Conservation (phyloP, 2,888 invertebrate species). For the Hemaris fuciformis region DNA sequence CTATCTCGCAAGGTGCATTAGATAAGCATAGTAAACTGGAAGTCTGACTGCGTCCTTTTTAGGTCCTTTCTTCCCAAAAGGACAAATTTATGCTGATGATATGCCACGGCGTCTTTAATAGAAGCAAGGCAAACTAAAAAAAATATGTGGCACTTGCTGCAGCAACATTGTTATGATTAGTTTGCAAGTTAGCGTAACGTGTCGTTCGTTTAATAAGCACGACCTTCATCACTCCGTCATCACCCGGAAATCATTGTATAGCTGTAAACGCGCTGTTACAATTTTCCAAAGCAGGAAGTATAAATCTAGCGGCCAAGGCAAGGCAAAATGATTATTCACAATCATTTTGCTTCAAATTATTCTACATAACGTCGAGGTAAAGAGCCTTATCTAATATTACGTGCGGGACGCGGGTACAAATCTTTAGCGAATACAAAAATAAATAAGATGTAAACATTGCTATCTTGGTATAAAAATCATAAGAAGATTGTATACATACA, state of each 20-base stretch:
- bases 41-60: too few species aligned
- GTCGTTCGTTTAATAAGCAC: conserved; percentile 48
- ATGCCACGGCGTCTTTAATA: background rate
- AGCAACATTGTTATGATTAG: conserved; percentile 30
- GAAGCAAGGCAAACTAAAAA: background rate
- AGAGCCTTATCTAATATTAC: conserved; percentile 8
- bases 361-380: conserved; percentile 11
- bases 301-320: conserved; percentile 64
- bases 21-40: too few species aligned
- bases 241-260: conserved; percentile 69
- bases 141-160: background rate
- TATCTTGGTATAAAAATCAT: background rate
- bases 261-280: conserved; percentile 69
- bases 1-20: too few species aligned
- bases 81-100: too few species aligned
- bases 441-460: background rate
- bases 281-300: conserved; percentile 78
- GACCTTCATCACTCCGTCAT: conserved; percentile 71
- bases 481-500: background rate
- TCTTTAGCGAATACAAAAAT: background rate
- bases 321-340: conserved; percentile 64
- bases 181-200: conserved; percentile 44
- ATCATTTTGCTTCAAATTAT: conserved; percentile 25
- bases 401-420: background rate
- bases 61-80: too few species aligned